These are phyloP conservation scores for Lepus americanus DNA, from an alignment of 2,113 vertebrate species.

Conservation along the genomic window DNA sequence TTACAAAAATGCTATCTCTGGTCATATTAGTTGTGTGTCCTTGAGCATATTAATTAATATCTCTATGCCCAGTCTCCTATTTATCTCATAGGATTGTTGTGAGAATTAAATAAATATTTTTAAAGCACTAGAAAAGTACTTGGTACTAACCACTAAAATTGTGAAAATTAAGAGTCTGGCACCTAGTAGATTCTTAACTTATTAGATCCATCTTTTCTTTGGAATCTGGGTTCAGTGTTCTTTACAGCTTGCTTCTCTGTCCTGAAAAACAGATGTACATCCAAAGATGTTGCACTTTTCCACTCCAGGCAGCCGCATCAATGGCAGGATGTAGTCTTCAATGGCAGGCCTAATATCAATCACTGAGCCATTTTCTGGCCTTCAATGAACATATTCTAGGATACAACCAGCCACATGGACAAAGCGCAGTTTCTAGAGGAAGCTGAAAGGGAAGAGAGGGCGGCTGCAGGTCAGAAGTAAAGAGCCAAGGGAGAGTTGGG, in stretches of 20 bases:
- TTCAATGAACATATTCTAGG: neutral
- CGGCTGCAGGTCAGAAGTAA: slow-evolving; percentile 26
- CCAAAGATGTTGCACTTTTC: neutral
- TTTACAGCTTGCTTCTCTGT: neutral
- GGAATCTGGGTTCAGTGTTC: neutral
- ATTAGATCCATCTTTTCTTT: neutral
- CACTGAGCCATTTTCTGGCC: neutral
- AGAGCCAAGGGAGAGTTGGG: neutral
- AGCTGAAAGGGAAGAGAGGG: neutral
- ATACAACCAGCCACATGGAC: neutral
- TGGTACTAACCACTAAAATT: neutral
- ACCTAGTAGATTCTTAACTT: neutral
- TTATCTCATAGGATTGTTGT: neutral
- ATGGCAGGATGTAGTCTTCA: neutral
- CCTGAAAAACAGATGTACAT: neutral
- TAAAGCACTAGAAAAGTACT: neutral
- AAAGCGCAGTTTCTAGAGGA: neutral
- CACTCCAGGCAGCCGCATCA: neutral
- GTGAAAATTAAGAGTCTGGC: neutral
- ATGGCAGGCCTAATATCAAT: neutral
- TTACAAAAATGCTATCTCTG: neutral
- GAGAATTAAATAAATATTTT: neutral
- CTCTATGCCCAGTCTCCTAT: neutral
- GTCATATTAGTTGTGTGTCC: neutral
- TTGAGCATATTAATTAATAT: neutral